Conservation (phyloP, 1,140 invertebrate genomes). For the Drosophila persimilis region DNA sequence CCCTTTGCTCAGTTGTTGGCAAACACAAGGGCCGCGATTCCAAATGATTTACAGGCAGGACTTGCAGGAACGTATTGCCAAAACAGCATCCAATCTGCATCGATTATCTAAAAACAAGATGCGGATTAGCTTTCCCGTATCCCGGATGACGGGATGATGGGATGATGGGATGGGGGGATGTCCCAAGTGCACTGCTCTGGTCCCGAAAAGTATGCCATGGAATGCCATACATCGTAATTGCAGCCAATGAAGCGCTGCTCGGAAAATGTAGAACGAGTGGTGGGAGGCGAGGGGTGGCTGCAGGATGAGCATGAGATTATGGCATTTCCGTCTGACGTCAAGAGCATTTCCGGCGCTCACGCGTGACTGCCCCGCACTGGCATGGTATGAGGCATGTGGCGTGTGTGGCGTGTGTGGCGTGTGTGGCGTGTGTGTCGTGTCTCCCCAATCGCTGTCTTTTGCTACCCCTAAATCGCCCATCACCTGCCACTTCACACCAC, state of each 20-base stretch:
- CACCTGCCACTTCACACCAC: neutral
- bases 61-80: neutral
- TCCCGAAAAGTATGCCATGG: conserved; percentile 48
- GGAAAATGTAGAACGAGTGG: conserved; percentile 9
- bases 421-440: no score
- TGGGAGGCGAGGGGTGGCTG: neutral
- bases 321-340: conserved; percentile 49
- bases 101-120: neutral
- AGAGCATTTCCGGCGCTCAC: conserved; percentile 46
- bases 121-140: neutral
- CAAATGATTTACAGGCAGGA: no score
- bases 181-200: neutral
- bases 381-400: no score
- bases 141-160: neutral
- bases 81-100: neutral
- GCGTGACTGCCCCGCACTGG: conserved; percentile 18
- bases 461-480: neutral
- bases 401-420: no score
- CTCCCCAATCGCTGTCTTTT: neutral
- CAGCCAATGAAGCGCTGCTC: conserved; percentile 34
- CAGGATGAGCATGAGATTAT: conserved; percentile 34
- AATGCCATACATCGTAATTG: conserved; percentile 21
- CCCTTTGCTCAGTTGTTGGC: no score
- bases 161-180: neutral
- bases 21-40: no score